A percentile compares a stretch with the other conserved stretches of the same genome.
Evolutionary conservation across 1,140 invertebrate species (phyloP).

Genomic region (Calliphora vicina): DNA sequence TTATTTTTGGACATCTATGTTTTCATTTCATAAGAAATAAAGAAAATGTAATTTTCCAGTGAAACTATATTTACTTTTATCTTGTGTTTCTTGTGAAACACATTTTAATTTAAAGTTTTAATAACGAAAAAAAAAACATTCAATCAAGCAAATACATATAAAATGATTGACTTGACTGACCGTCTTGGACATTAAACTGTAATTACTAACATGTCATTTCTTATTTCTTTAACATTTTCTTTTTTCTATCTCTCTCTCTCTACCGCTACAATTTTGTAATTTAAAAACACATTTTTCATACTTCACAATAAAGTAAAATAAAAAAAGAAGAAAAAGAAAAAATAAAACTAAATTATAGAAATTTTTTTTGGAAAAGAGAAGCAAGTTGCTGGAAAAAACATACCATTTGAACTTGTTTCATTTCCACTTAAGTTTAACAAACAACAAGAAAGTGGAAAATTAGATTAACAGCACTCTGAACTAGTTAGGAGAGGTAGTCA

Average conservation of each 20-base stretch:
- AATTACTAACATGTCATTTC: background rate
- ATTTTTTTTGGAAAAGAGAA: background rate
- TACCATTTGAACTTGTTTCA: conserved; percentile 15
- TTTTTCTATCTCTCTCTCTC: background rate
- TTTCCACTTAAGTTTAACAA: conserved; percentile 4
- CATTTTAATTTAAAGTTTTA: background rate
- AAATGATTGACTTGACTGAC: conserved; percentile 9
- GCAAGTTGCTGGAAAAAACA: no score
- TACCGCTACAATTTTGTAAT: no score
- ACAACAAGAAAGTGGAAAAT: conserved; percentile 16
- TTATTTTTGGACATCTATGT: no score
- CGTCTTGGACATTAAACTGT: background rate
- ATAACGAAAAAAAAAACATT: background rate
- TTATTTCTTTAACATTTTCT: background rate
- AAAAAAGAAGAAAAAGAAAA: background rate
- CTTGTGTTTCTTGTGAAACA: background rate
- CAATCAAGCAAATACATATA: background rate
- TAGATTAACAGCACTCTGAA: conserved; percentile 12
- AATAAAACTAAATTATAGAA: background rate
- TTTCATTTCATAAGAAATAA: no score
- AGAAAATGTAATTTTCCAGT: background rate
- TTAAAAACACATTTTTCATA: no score
- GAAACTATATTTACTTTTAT: background rate
- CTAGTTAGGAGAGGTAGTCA: background rate
- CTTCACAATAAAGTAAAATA: background rate